Conservation (phyloP, 2,888 invertebrate species). For the Amiota minor region DNA sequence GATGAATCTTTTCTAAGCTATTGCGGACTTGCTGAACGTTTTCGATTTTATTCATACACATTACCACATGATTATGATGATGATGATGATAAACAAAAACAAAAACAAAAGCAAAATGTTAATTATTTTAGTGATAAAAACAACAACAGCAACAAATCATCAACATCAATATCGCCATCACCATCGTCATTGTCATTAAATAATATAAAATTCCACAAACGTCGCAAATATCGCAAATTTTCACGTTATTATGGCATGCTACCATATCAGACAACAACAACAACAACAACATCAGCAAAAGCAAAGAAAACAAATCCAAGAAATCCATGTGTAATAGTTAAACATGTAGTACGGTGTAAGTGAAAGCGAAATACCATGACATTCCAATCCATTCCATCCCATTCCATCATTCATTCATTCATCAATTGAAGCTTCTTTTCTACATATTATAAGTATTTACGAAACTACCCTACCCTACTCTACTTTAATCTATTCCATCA, state of each 20-base stretch:
- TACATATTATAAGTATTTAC: too few relatives aligned
- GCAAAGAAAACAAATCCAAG: conserved; percentile 36
- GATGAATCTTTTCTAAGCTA: conserved; percentile 71
- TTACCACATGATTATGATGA: conserved; percentile 45
- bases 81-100: conserved; percentile 26
- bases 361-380: conserved; percentile 46
- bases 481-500: too few relatives aligned
- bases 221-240: conserved; percentile 62
- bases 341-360: conserved; percentile 69
- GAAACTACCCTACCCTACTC: too few relatives aligned
- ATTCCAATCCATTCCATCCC: too few relatives aligned
- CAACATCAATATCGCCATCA: neutral
- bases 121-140: neutral
- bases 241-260: conserved; percentile 55
- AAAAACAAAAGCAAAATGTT: neutral
- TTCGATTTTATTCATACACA: conserved; percentile 66
- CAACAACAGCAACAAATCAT: conserved; percentile 27
- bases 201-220: conserved; percentile 62
- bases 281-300: conserved; percentile 31
- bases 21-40: conserved; percentile 67
- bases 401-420: too few relatives aligned
- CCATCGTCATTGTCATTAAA: conserved; percentile 26
- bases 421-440: too few relatives aligned
- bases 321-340: conserved; percentile 58
- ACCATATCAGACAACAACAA: conserved; percentile 46